Conservation (phyloP, 2,888 invertebrate species). For the Scaptomyza polygonia region DNA sequence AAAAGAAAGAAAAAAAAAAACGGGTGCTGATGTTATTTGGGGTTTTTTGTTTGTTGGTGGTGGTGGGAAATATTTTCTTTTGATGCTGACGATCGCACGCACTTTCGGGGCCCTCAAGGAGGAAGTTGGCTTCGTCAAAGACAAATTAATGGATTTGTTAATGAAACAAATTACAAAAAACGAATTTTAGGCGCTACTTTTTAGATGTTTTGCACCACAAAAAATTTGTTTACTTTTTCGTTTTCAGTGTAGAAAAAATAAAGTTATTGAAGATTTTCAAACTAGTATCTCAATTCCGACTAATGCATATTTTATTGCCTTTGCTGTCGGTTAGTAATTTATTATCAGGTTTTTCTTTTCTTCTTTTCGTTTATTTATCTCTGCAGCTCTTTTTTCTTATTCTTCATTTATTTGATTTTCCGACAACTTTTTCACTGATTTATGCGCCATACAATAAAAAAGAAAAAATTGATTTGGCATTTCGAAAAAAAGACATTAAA, state of each 20-base stretch:
- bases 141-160: conserved; percentile 54
- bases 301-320: conserved; percentile 56
- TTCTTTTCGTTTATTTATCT: conserved; percentile 50
- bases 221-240: too few species aligned
- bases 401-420: conserved; percentile 49
- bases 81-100: conserved; percentile 45
- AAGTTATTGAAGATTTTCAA: not conserved
- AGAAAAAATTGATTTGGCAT: conserved; percentile 64
- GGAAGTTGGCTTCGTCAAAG: conserved; percentile 33
- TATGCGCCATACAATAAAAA: conserved; percentile 53
- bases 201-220: not conserved
- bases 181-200: conserved; percentile 30
- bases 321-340: conserved; percentile 42
- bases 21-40: conserved; percentile 43
- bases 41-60: conserved; percentile 32
- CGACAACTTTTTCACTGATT: conserved; percentile 45
- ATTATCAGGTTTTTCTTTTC: conserved; percentile 48
- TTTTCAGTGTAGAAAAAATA: not conserved
- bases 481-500: conserved; percentile 43
- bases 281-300: conserved; percentile 19
- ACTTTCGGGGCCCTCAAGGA: not conserved
- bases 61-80: conserved; percentile 71
- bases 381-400: conserved; percentile 17
- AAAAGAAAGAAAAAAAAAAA: conserved; percentile 15
- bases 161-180: conserved; percentile 57